These are phyloP conservation scores for Paedocypris sp. DNA, from an alignment of 2,113 vertebrate genomes.

Conservation along the genomic window DNA sequence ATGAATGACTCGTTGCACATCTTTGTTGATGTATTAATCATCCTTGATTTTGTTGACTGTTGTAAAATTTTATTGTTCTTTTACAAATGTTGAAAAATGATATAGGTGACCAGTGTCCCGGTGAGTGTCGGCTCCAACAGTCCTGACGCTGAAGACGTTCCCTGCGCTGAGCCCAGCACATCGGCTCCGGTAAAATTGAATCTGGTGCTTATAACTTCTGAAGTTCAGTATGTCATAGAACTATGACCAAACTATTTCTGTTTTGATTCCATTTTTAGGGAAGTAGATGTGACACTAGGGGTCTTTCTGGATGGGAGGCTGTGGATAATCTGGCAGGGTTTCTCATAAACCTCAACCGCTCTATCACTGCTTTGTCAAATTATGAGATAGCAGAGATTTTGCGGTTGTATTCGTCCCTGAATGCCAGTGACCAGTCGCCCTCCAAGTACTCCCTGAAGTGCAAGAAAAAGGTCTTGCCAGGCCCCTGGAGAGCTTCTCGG, in stretches of 20 bases:
- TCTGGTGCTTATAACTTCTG: not conserved
- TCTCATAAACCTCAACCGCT: constrained; percentile 7
- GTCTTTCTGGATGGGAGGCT: constrained; percentile 17
- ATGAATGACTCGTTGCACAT: too few species aligned
- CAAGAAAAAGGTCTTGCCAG: constrained; percentile 15
- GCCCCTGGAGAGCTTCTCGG: constrained; percentile 22
- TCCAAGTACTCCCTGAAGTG: constrained; percentile 10
- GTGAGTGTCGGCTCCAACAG: not conserved
- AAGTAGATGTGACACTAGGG: constrained; percentile 12
- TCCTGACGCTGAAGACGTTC: not conserved
- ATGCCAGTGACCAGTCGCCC: constrained; percentile 8
- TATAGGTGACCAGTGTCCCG: not conserved
- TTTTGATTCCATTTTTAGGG: not conserved
- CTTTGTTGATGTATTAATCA: too few species aligned
- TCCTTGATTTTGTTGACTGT: too few species aligned
- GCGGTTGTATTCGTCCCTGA: not conserved
- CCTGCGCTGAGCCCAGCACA: not conserved
- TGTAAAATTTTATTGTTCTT: not conserved
- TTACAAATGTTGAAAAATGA: not conserved
- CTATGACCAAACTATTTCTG: not conserved
- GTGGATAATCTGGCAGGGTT: constrained; percentile 11
- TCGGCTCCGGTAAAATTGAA: not conserved
- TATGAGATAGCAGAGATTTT: constrained; percentile 2
- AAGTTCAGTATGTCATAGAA: not conserved
- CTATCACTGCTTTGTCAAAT: constrained; percentile 20